Base-by-base conservation (phyloP, 2,797 vertebrate genomes). In the Danio choprae region DNA sequence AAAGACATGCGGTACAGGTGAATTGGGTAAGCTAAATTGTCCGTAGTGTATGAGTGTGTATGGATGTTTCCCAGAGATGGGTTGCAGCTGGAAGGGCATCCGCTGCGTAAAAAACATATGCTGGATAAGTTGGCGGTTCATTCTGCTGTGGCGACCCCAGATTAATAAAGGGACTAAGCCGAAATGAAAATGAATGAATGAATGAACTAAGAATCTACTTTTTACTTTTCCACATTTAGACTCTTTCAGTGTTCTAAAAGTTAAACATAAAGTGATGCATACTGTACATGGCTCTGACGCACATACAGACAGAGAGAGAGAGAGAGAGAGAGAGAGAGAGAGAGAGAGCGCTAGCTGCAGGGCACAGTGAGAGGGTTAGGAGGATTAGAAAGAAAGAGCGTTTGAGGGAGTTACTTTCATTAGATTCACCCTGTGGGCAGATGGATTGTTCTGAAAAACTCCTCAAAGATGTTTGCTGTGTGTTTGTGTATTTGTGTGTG, bases 351-450 rank as follows among this genome's bases (percentile, higher is more conserved):
- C n/a, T 3, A 75, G 50, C 50, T 65, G 50, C 36, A 46, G 63
- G 41, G 20, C 16, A 77, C 53, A 58, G 40, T 63, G 40, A 55
- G 58, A 64, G 50, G 40, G 41, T 48, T 63, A 63, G 6, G 13
- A 63, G 77, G 48, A 43, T 74, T 22, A 59, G 43, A n/a, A 51
- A 60, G 36, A 18, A 5, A 59, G 4, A 13, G 55, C 22, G 53
- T 73, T 81, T 40, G 60, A 65, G 63, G 53, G 43, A 41, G 43
- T 56, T 36, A 67, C 40, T 68, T 62, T 36, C 29, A 62, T 60
- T 36, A 62, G 13, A 41, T 68, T 62, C 55, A 58, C 51, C 63
- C 75, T 58, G 79, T 48, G 53, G 71, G 72, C 53, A 77, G 63
- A 48, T 44, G 41, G 58, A 58, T 68, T 70, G 55, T 78, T 22